Base-by-base conservation (phyloP, 1,140 invertebrate genomes). In the Neodiprion fabricii region DNA sequence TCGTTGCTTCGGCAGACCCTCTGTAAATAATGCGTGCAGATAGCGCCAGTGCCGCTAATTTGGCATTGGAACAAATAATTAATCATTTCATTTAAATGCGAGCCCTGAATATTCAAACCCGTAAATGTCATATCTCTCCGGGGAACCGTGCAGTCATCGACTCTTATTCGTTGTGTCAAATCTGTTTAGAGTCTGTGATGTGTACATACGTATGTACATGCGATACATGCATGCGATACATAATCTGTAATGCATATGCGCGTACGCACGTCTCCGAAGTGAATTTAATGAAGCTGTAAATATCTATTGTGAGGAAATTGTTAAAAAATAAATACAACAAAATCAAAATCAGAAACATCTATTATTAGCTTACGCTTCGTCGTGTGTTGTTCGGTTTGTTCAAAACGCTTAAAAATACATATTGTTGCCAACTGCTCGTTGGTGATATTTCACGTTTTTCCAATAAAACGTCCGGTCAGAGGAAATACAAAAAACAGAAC, bases 1-100 rank as follows among this genome's bases (percentile, higher is more conserved):
- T 40, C 71, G n/a, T 72, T 72, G 47, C 14, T 71, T 12, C 7
- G 53, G 9, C 4, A 61, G 28, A 3, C 28, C 28, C 28, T 40
- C 28, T 40, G 28, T 40, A 40, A 40, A 40, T 40, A 40, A 40
- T 40, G 28, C 28, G 28, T 40, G 28, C 28, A 4, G 1, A 5
- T 1, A 40, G 28, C 28, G 28, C 2, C 28, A 40, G 28, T 40
- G 28, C 28, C 28, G 28, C 2, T 40, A 40, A 3, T 40, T 40
- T 40, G 28, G 28, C 28, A 40, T 40, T 40, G 28, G 5, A 40
- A 5, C 5, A 40, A 40, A 23, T 68, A 72, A 76, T 76, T 66
- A 73, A 76, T 74, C 67, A 72, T 72, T 50, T 53, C 67, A 72
- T 72, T 68, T 69, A 72, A 71, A 76, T 65, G 50, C 50, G 49